A percentile compares a stretch with the other conserved stretches of the same genome.
Conservation (phyloP, 2,888 invertebrate species). For the Drosophila merina region DNA sequence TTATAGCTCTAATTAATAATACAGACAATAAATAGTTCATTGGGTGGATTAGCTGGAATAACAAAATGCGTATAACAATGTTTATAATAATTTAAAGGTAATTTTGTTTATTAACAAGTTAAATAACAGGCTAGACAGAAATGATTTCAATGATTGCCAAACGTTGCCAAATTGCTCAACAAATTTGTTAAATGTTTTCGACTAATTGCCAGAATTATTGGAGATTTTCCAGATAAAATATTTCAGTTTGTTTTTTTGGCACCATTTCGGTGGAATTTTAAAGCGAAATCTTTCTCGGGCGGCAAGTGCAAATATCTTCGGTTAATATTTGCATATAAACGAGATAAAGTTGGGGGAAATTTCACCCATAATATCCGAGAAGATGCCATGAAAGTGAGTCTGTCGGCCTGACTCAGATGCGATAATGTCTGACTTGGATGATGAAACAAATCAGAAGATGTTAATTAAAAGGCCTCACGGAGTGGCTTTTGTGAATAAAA, state of each 20-base stretch:
- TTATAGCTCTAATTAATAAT: conserved; percentile 25
- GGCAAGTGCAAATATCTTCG: conserved; percentile 56
- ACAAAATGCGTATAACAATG: conserved; percentile 24
- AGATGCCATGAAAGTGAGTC: conserved; percentile 34
- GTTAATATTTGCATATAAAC: conserved; percentile 39
- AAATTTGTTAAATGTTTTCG: conserved; percentile 24
- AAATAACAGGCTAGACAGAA: conserved; percentile 30
- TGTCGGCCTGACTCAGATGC: conserved; percentile 29
- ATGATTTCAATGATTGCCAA: conserved; percentile 13
- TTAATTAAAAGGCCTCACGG: conserved; percentile 23
- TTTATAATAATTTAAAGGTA: conserved; percentile 15
- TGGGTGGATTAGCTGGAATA: conserved; percentile 7
- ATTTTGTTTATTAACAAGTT: conserved; percentile 19
- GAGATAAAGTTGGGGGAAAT: conserved; percentile 37
- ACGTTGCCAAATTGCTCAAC: conserved; percentile 5
- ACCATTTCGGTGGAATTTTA: conserved; percentile 34
- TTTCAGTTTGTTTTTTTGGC: conserved; percentile 41
- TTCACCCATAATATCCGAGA: conserved; percentile 35
- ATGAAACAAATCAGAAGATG: conserved; percentile 41
- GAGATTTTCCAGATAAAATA: conserved; percentile 13
- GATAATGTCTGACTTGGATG: conserved; percentile 22
- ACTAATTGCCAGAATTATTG: background rate
- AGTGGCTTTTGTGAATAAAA: conserved; percentile 5
- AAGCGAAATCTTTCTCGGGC: conserved; percentile 49
- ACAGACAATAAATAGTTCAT: conserved; percentile 21